Evolutionary conservation across 2,888 invertebrate species (phyloP).

Genomic region (Arctia plantaginis): DNA sequence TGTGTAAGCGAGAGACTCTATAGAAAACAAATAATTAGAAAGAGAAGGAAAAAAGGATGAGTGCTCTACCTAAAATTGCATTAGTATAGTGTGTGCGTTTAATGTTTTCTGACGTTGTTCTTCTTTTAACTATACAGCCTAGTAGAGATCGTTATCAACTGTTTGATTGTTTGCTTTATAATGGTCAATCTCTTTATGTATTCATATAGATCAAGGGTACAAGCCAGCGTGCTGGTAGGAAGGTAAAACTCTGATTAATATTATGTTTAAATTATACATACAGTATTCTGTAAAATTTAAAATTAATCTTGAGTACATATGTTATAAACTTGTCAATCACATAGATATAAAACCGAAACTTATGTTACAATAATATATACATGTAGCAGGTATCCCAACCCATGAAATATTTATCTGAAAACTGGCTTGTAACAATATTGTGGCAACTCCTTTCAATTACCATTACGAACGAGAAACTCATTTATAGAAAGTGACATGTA

Average conservation of each 20-base stretch:
- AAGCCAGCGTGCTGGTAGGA: not conserved
- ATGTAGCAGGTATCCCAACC: not conserved
- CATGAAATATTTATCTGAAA: not conserved
- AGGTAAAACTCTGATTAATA: not conserved
- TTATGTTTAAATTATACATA: slow-evolving; percentile 9
- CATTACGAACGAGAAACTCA: not conserved
- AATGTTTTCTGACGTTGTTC: slow-evolving; percentile 43
- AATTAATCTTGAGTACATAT: not conserved
- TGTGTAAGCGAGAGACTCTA: slow-evolving; percentile 9
- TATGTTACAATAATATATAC: not conserved
- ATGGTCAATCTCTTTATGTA: slow-evolving; percentile 33
- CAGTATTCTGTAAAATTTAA: not conserved
- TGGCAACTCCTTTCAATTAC: not conserved
- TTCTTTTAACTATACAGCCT: slow-evolving; percentile 44
- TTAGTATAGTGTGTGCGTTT: slow-evolving; percentile 32
- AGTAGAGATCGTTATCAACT: slow-evolving; percentile 45
- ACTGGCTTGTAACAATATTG: not conserved
- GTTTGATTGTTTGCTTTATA: slow-evolving; percentile 39
- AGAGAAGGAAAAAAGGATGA: slow-evolving; percentile 4
- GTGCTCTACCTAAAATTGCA: slow-evolving; percentile 1
- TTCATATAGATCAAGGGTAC: slow-evolving; percentile 16
- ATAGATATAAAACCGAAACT: not conserved
- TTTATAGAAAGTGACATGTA: too few relatives aligned
- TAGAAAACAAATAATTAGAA: slow-evolving; percentile 4
- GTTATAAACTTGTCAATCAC: not conserved